Evolutionary conservation across 2,113 vertebrate genomes (phyloP), one percentile per base, ranked within the genome.

Genomic region (Stegostoma tigrinum): DNA sequence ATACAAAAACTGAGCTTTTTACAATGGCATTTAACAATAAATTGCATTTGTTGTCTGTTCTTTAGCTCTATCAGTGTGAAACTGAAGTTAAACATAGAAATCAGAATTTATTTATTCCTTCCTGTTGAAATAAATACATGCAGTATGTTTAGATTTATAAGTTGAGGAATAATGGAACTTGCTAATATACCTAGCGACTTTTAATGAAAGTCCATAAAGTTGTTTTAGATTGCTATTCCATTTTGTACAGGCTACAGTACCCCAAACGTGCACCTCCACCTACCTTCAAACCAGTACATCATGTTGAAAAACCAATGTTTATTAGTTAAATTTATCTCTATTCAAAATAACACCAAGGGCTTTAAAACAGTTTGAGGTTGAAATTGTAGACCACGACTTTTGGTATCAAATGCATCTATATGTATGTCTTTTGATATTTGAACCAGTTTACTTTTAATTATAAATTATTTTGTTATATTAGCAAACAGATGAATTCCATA

Each of bases 21-120:
- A 95, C 94, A 14, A 70, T 34, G 67, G 52, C 94, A 30, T 95
- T 12, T 14, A 70, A 72, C 48, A 95, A 52, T 95, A 95, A 95
- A 72, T 75, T 72, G 45, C 67, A 95, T 95, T 70, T 94, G 93
- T 94, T 68, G 66, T 67, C 67, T 48, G 19, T 48, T 95, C 14
- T 68, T 95, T 48, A 70, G 12, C 93, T 95, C 67, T 95, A 67
- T 45, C 91, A 95, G 15, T 10, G 30, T 95, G 70, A 72, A 72
- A 72, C 68, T 23, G 19, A 67, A 93, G n/a, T 93, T 64, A 66
- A n/a, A 34, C 14, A 93, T 89, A 34, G 52, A 89, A 61, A 38
- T 42, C 0, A 93, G 17, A 42, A 34, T 23, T 94, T 68, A 89
- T 15, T 89, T 91, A n/a, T 66, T 95, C n/a, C 64, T 68, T 72